Evolutionary conservation across 1,140 invertebrate genomes (phyloP).

Genomic region (Zaprionus camerounensis): DNA sequence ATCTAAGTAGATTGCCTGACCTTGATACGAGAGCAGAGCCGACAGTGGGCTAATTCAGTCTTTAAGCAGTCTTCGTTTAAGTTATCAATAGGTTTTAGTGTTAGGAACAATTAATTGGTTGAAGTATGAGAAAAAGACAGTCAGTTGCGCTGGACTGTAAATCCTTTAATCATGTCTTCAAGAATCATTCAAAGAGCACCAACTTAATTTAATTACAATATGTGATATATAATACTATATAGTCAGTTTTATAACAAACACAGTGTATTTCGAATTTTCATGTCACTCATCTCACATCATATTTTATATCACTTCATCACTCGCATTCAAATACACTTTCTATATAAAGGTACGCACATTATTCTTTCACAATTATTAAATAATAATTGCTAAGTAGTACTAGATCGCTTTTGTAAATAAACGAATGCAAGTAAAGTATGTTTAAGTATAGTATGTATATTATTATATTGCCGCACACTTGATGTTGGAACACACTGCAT

Average conservation of each 20-base stretch:
- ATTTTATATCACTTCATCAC: background rate
- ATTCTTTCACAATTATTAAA: background rate
- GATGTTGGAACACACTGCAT: constrained; percentile 40
- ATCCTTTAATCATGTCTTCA: background rate
- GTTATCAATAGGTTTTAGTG: no score
- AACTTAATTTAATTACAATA: background rate
- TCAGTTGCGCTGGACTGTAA: no score
- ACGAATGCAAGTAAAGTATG: constrained; percentile 34
- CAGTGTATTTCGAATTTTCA: constrained; percentile 2
- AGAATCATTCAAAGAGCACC: no score
- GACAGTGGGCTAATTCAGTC: no score
- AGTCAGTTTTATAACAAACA: background rate
- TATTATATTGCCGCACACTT: constrained; percentile 4
- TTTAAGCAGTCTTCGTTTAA: no score
- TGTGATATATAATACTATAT: background rate
- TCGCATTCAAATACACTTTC: constrained; percentile 12
- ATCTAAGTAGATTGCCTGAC: no score
- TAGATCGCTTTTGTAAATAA: constrained; percentile 63
- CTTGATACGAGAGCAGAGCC: no score
- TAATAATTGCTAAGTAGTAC: constrained; percentile 1
- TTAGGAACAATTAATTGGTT: no score
- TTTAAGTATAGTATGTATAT: background rate
- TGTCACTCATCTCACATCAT: background rate
- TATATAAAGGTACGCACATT: background rate
- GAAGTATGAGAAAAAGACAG: no score